Conservation (phyloP, 53 echinoderm and acorn worm genomes). For the Luidia sarsii region DNA sequence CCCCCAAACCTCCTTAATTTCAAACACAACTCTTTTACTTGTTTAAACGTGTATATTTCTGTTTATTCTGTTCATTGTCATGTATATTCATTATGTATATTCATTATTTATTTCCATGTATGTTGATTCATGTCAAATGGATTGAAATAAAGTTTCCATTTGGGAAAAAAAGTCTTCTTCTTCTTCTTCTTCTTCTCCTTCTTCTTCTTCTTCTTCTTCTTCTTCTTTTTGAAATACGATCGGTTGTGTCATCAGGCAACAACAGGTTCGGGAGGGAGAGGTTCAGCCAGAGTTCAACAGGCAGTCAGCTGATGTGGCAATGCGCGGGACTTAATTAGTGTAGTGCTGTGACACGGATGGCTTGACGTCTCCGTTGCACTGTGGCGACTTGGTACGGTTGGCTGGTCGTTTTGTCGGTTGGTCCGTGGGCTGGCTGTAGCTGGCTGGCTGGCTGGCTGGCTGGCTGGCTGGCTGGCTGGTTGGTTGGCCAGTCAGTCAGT, state of each 20-base stretch:
- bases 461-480: not conserved
- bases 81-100: too few relatives aligned
- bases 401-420: not conserved
- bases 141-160: too few relatives aligned
- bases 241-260: conserved; percentile 16
- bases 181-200: too few relatives aligned
- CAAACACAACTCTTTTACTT: too few relatives aligned
- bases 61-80: too few relatives aligned
- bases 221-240: too few relatives aligned
- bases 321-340: conserved; percentile 1
- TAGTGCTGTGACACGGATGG: not conserved
- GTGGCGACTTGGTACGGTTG: not conserved
- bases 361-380: not conserved
- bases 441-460: not conserved
- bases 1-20: too few relatives aligned
- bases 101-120: too few relatives aligned
- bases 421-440: not conserved
- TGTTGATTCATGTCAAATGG: too few relatives aligned
- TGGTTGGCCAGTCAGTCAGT: not conserved
- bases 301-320: not conserved
- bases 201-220: too few relatives aligned
- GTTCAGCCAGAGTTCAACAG: conserved; percentile 37
- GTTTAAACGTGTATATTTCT: too few relatives aligned
- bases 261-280: conserved; percentile 17
- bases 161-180: too few relatives aligned